Conservation (phyloP, 2,888 invertebrate genomes). For the Willowsia nigromaculata region DNA sequence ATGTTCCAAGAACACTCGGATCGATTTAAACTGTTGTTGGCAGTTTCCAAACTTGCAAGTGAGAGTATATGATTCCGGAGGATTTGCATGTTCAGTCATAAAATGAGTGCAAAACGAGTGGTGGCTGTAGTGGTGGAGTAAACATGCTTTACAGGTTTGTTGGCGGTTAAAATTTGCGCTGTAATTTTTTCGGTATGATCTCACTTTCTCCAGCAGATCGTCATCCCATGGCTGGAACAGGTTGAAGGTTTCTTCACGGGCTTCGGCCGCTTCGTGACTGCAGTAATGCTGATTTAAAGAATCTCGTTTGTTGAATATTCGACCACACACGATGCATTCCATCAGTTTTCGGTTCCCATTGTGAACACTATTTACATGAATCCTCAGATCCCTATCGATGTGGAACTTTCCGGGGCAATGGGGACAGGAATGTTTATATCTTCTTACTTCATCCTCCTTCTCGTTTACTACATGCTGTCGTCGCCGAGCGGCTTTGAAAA, state of each 20-base stretch:
- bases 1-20: background rate
- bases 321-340: constrained; percentile 2
- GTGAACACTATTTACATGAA: constrained; percentile 19
- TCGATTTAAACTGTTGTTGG: background rate
- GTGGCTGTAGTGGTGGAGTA: background rate
- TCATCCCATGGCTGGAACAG: background rate
- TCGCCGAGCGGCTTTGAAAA: too few relatives aligned
- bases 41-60: constrained; percentile 12
- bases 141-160: constrained; percentile 17
- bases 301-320: constrained; percentile 49
- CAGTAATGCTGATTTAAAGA: constrained; percentile 28
- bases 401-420: constrained; percentile 23
- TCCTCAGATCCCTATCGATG: background rate
- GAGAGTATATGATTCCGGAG: background rate
- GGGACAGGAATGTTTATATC: too few relatives aligned
- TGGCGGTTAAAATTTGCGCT: background rate
- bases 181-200: background rate
- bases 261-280: constrained; percentile 32
- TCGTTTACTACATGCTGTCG: too few relatives aligned
- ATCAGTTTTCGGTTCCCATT: constrained; percentile 9
- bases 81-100: background rate
- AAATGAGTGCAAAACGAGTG: constrained; percentile 10
- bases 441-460: too few relatives aligned
- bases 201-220: too few relatives aligned
- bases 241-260: background rate